Base-by-base conservation (phyloP, 2,113 vertebrate species). In the Otocyon megalotis region DNA sequence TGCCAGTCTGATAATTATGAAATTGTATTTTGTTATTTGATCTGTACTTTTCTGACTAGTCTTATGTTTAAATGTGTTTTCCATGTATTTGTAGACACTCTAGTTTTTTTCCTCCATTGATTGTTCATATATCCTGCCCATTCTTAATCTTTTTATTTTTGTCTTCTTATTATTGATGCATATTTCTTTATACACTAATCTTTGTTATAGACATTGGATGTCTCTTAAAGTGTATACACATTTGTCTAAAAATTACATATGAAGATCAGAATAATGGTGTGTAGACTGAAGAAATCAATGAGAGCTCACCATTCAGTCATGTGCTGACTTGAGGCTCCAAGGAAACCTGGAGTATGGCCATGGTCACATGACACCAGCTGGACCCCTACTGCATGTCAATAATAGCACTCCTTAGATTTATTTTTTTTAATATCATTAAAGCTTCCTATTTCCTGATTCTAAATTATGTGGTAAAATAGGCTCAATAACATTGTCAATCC, bases 81-180 rank as follows among this genome's bases (percentile, higher is more conserved):
- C 48, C 48, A 37, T 28, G 14, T 54, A 14, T 17, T 93, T 87
- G 84, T 95, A 90, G 24, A 62, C 22, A 20, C 16, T 30, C 12
- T 32, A n/a, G 0, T 20, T 90, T 86, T 85, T 89, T 91, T n/a
- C 62, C 37, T 43, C 11, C 17, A n/a, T 87, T 30, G 28, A 77
- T 79, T 76, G 3, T 62, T 26, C 37, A 56, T 50, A 22, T 30
- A 19, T 88, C 85, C 89, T 65, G 26, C n/a, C 48, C 8, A 72
- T 88, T 90, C n/a, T 74, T 62, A 90, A 77, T 67, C 9, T 20
- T 91, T 91, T 93, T 63, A n/a, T 62, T 92, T 88, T 92, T 96
- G 7, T 72, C n/a, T 71, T 79, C 58, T 92, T 69, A 30, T 91
- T 50, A 65, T n/a, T 62, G 8, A 60, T 72, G 15, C 8, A 17